Evolutionary conservation across 2,113 vertebrate genomes (phyloP).

Genomic region (Oncorhynchus masou): DNA sequence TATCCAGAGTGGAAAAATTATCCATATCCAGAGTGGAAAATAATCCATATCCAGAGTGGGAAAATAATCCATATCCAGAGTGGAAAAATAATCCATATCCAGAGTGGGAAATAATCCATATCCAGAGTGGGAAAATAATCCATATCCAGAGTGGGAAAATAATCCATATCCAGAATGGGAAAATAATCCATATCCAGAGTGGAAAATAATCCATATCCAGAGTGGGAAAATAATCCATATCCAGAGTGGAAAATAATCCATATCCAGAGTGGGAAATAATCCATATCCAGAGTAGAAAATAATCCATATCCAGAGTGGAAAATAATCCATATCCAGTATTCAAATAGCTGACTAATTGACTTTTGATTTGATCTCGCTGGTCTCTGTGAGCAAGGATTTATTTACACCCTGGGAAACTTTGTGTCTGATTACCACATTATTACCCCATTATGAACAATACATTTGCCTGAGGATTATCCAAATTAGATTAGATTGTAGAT

Average conservation of each 20-base stretch:
- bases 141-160: background rate
- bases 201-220: constrained; percentile 10
- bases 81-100: constrained; percentile 10
- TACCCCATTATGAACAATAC: constrained; percentile 34
- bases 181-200: constrained; percentile 10
- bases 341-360: constrained; percentile 18
- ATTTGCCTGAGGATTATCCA: constrained; percentile 37
- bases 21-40: constrained; percentile 1
- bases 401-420: constrained; percentile 49
- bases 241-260: constrained; percentile 5
- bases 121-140: constrained; percentile 9
- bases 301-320: background rate
- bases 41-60: background rate
- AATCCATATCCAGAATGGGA: background rate
- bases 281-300: constrained; percentile 6
- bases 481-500: constrained; percentile 40
- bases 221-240: constrained; percentile 10
- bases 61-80: constrained; percentile 33
- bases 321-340: constrained; percentile 37
- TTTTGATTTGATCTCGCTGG: constrained; percentile 45
- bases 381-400: background rate
- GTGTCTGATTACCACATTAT: constrained; percentile 18
- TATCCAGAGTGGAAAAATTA: constrained; percentile 5
- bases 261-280: constrained; percentile 9
- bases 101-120: constrained; percentile 10